Percentiles rank a stretch among this genome's conserved stretches.
phyloP scores from a whole-genome alignment of 2,797 vertebrate species.

The Hypotaenidia philippensis region DNA sequence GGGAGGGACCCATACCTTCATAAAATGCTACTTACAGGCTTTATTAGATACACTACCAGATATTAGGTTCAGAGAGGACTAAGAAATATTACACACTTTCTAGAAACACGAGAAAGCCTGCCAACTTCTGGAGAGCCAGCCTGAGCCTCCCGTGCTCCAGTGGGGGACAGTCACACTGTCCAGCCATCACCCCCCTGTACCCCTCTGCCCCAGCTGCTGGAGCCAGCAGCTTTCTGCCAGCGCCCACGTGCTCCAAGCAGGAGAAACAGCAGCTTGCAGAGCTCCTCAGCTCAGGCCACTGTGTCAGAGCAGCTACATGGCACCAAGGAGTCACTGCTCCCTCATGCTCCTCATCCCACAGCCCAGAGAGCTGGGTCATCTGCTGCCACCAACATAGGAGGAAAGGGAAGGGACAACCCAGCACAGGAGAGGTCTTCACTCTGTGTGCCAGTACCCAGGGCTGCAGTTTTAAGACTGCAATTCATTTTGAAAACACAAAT shows the following conservation, averaged over 20 bases:
- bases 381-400: background rate
- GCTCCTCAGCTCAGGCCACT: background rate
- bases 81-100: background rate
- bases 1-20: constrained; percentile 7
- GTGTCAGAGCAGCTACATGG: background rate
- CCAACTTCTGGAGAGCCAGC: background rate
- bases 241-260: background rate
- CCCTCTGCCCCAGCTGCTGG: background rate
- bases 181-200: background rate
- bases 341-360: background rate
- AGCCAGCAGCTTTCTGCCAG: background rate
- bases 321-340: background rate
- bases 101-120: background rate
- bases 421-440: background rate
- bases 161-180: background rate
- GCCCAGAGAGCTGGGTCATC: background rate
- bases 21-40: background rate
- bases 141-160: background rate
- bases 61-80: background rate
- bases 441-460: rapidly evolving
- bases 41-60: background rate
- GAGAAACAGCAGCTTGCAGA: background rate
- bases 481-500: background rate
- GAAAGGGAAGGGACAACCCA: background rate
- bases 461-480: background rate